Conservation (phyloP, 1,140 invertebrate genomes). For the Drosophila bifasciata region DNA sequence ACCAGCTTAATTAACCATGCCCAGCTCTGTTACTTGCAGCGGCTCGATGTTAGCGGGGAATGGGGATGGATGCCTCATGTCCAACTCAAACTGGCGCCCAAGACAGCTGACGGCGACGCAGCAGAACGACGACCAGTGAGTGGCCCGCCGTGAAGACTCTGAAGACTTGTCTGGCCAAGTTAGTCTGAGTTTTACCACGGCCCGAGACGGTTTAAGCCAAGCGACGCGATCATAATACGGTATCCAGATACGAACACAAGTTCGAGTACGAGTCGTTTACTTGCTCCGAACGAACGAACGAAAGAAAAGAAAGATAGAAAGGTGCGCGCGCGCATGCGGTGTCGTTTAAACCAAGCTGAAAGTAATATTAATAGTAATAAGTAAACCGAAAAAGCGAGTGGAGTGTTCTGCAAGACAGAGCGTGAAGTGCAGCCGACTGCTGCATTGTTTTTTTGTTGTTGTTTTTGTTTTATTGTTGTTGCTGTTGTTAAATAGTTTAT, state of each 20-base stretch:
- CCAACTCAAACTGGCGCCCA: too few relatives aligned
- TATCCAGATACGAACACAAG: not conserved
- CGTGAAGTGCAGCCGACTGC: slow-evolving; percentile 68
- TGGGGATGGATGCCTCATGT: too few relatives aligned
- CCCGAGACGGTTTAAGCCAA: slow-evolving; percentile 49
- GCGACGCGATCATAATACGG: not conserved
- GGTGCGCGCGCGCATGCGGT: slow-evolving; percentile 62
- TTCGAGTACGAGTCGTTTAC: slow-evolving; percentile 3
- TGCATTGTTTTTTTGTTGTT: slow-evolving; percentile 46
- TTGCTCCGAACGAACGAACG: too few relatives aligned
- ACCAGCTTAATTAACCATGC: too few relatives aligned
- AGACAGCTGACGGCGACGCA: slow-evolving; percentile 19
- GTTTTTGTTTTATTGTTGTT: slow-evolving; percentile 31
- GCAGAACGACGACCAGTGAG: slow-evolving; percentile 17
- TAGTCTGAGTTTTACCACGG: slow-evolving; percentile 64
- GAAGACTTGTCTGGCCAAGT: slow-evolving; percentile 43
- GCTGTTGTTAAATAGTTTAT: slow-evolving; percentile 27
- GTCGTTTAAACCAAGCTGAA: slow-evolving; percentile 39
- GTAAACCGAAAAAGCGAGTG: slow-evolving; percentile 47
- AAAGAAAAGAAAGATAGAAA: slow-evolving; percentile 52
- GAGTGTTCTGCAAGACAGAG: slow-evolving; percentile 78
- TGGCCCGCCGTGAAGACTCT: not conserved
- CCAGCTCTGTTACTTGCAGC: too few relatives aligned
- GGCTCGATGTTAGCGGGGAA: too few relatives aligned
- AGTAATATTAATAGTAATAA: not conserved